Conservation (phyloP, 2,888 invertebrate species). For the Thymelicus acteon region DNA sequence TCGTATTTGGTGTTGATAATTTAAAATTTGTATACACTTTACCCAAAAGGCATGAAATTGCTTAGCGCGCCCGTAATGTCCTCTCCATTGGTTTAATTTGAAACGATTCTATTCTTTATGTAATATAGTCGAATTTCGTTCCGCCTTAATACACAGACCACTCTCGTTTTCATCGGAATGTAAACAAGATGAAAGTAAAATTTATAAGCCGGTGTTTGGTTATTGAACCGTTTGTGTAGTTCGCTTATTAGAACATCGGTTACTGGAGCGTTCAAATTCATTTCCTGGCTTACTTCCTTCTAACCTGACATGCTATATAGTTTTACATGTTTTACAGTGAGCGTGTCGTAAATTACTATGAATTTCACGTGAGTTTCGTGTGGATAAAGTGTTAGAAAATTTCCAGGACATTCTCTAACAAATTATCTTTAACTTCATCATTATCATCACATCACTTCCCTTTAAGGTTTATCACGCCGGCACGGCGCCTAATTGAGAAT, state of each 20-base stretch:
- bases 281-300: slow-evolving; percentile 29
- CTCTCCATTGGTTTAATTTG: slow-evolving; percentile 42
- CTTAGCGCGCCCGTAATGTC: slow-evolving; percentile 49
- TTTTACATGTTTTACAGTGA: not conserved
- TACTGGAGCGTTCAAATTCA: slow-evolving; percentile 27
- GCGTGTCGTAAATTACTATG: not conserved
- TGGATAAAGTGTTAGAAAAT: no score
- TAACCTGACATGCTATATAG: slow-evolving; percentile 12
- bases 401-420: not conserved
- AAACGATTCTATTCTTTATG: slow-evolving; percentile 11
- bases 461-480: no score
- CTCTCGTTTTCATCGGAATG: slow-evolving; percentile 66
- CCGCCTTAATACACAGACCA: slow-evolving; percentile 31
- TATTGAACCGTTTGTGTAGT: slow-evolving; percentile 33
- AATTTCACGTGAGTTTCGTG: not conserved
- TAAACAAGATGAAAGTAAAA: slow-evolving; percentile 47
- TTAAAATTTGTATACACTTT: slow-evolving; percentile 47
- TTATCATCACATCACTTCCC: no score
- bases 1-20: slow-evolving; percentile 50
- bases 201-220: slow-evolving; percentile 33
- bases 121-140: slow-evolving; percentile 21
- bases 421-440: not conserved
- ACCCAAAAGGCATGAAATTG: slow-evolving; percentile 64
- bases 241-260: slow-evolving; percentile 31
- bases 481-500: no score